phyloP scores from a whole-genome alignment of 1,140 invertebrate genomes.

The Euschistus heros region DNA sequence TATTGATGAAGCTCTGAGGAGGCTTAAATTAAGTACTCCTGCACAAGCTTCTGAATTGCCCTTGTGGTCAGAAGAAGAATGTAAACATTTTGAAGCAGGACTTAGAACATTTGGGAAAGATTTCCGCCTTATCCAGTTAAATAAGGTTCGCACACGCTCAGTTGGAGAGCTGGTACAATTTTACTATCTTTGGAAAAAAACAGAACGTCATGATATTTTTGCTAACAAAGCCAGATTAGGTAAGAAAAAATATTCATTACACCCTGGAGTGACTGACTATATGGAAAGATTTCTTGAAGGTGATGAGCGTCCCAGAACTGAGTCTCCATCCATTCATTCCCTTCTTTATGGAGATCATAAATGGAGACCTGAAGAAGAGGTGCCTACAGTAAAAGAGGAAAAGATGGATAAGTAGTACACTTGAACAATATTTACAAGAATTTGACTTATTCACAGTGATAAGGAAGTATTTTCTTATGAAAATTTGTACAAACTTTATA shows the following conservation, averaged over 20 bases:
- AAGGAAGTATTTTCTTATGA: too few relatives aligned
- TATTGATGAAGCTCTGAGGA: constrained; percentile 78
- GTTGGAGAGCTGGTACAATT: constrained; percentile 95
- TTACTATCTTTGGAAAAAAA: constrained; percentile 99
- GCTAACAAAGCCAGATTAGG: constrained; percentile 71
- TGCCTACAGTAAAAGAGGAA: constrained; percentile 6
- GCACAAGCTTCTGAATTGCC: constrained; percentile 53
- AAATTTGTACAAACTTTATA: too few relatives aligned
- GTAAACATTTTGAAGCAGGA: constrained; percentile 91
- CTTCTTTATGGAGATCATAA: constrained; percentile 52
- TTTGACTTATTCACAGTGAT: too few relatives aligned
- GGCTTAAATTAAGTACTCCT: constrained; percentile 59
- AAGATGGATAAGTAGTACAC: background rate
- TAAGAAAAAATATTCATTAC: constrained; percentile 77
- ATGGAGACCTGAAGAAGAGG: constrained; percentile 30
- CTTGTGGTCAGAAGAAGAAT: constrained; percentile 96
- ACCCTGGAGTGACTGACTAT: constrained; percentile 78
- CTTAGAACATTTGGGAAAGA: constrained; percentile 89
- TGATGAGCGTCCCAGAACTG: constrained; percentile 43
- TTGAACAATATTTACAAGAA: too few relatives aligned
- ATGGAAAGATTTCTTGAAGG: constrained; percentile 80
- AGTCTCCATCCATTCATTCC: constrained; percentile 42
- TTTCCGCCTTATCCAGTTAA: constrained; percentile 87
- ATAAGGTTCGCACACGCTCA: constrained; percentile 87
- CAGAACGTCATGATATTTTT: constrained; percentile 86